Conservation (phyloP, 1,140 invertebrate species). For the Notospermus geniculatus region DNA sequence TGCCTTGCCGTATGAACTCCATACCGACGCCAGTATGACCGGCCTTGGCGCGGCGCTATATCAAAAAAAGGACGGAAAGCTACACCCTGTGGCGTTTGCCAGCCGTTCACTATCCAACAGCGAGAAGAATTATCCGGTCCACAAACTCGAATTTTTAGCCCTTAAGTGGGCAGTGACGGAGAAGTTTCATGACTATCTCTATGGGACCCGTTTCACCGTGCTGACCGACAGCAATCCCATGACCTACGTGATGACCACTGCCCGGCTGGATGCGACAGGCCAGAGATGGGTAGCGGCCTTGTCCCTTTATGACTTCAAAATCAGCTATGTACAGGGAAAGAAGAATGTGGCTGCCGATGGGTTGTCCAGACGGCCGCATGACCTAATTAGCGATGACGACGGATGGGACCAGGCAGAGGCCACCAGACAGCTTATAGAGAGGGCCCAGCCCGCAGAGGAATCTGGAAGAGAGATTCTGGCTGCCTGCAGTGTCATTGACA, state of each 20-base stretch:
- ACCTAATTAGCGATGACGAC: too few species aligned
- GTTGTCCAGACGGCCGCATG: slow-evolving; percentile 16
- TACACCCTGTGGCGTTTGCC: slow-evolving; percentile 20
- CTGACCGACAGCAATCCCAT: slow-evolving; percentile 31
- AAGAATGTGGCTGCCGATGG: slow-evolving; percentile 23
- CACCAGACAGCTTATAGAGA: too few species aligned
- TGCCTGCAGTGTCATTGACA: too few species aligned
- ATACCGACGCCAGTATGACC: slow-evolving; percentile 13
- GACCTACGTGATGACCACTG: slow-evolving; percentile 25
- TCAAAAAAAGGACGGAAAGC: slow-evolving; percentile 16
- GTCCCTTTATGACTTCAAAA: slow-evolving; percentile 20
- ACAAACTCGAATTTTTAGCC: slow-evolving; percentile 22
- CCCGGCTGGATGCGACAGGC: slow-evolving; percentile 24
- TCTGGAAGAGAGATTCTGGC: too few species aligned
- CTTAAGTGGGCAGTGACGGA: slow-evolving; percentile 26
- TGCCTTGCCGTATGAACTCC: too few species aligned
- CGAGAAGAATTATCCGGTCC: slow-evolving; percentile 22
- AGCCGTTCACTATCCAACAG: slow-evolving; percentile 9
- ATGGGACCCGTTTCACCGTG: slow-evolving; percentile 19
- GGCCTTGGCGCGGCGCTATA: slow-evolving; percentile 17
- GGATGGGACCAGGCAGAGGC: too few species aligned
- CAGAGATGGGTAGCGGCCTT: slow-evolving; percentile 21
- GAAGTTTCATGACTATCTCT: slow-evolving; percentile 29
- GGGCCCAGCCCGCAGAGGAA: too few species aligned
- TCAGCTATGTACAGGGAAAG: slow-evolving; percentile 21